These are phyloP conservation scores for Drosophila borborema DNA, from an alignment of 2,888 invertebrate genomes.

Conservation along the genomic window DNA sequence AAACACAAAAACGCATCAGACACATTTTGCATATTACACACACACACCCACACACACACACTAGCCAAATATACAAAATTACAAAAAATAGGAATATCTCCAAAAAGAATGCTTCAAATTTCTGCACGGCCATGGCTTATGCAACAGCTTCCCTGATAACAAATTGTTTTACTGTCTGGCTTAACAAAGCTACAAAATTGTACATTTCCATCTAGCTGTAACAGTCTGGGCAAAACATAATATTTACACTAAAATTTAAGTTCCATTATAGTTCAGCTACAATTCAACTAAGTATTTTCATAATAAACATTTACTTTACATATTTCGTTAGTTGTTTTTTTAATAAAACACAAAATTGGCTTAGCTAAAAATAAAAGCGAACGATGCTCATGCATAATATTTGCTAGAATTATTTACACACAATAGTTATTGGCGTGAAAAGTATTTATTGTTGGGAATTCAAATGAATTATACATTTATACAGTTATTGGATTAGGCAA, in stretches of 20 bases:
- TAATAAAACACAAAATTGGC: neutral
- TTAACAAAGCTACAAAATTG: constrained; percentile 10
- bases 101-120: constrained; percentile 3
- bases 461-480: neutral
- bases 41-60: too few species aligned
- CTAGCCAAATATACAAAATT: neutral
- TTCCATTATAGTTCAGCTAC: neutral
- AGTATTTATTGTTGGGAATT: neutral
- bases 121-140: constrained; percentile 10
- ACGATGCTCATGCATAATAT: neutral
- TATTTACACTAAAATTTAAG: neutral
- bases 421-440: neutral
- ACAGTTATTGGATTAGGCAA: neutral
- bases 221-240: neutral
- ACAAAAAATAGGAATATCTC: neutral
- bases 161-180: constrained; percentile 13
- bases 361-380: neutral
- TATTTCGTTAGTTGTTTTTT: neutral
- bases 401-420: neutral
- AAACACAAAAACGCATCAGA: constrained; percentile 55
- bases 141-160: constrained; percentile 9
- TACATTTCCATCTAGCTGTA: neutral
- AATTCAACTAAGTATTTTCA: neutral
- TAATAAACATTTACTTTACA: neutral
- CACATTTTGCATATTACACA: constrained; percentile 50